Evolutionary conservation across 2,888 invertebrate genomes (phyloP), one percentile per base, ranked within the genome.

Genomic region (Rutpela maculata): DNA sequence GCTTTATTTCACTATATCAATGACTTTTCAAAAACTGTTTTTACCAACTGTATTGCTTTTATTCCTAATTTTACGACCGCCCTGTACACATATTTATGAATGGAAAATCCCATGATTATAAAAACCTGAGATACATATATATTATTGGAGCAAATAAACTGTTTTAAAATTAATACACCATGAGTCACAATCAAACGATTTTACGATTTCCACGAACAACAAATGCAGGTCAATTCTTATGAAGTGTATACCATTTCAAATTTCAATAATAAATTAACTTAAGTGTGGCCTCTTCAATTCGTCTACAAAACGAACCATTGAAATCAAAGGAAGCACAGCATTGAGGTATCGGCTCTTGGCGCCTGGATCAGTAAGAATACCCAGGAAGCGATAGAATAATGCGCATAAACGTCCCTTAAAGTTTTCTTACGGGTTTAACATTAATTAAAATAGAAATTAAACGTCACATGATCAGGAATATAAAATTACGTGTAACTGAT

Each of bases 261-360:
- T 57, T 70, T 70, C 60, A 70, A 70, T 70, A 65, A 78, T 78
- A 75, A 78, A 78, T 78, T 78, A 75, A 26, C 66, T 62, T 17
- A 70, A 77, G 56, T 69, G 70, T 31, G 69, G 69, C 75, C 75
- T 78, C 78, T 75, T 75, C 65, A 73, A 78, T 78, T 69, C 55
- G 75, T 75, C 69, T 72, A 66, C 73, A 62, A 65, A 43, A 80
- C 81, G 68, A 26, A 80, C 81, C 79, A 85, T 82, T 83, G 83
- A 85, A 85, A 86, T 85, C 83, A 83, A 83, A 84, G 82, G 83
- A 82, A 84, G 80, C 78, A 71, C 66, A 80, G 71, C 50, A 38
- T 78, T 74, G 68, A 82, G 82, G 84, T 81, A 81, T 79, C 78
- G 60, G 55, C 66, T 66, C 70, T 82, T 78, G 84, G 84, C 84